Conservation (phyloP, 2,113 vertebrate genomes). For the Epinephelus cyanopodus region DNA sequence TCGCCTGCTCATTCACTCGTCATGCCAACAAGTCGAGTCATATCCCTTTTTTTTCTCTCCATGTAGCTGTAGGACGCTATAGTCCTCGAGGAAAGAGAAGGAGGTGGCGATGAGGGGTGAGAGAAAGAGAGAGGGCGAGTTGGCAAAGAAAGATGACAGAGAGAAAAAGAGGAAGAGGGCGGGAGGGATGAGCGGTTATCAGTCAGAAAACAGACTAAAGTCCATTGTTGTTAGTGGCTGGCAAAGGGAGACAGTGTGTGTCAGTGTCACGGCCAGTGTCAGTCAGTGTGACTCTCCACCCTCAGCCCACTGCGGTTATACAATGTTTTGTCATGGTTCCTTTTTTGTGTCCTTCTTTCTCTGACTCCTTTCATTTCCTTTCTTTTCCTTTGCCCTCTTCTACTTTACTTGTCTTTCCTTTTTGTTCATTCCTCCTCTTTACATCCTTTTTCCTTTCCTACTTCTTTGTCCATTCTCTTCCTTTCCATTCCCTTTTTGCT, state of each 20-base stretch:
- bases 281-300: not conserved
- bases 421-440: not conserved
- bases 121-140: constrained; percentile 1
- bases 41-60: constrained; percentile 6
- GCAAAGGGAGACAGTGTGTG: constrained; percentile 3
- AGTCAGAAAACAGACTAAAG: constrained; percentile 54
- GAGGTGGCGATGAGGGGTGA: not conserved
- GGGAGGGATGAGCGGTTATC: constrained; percentile 54
- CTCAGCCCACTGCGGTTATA: not conserved
- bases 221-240: constrained; percentile 35
- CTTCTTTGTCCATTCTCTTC: too few relatives aligned
- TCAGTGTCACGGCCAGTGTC: not conserved
- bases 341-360: constrained; percentile 8
- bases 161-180: not conserved
- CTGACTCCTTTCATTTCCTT: not conserved
- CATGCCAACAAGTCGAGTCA: not conserved
- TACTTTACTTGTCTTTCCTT: too few relatives aligned
- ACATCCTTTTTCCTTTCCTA: not conserved
- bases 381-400: not conserved
- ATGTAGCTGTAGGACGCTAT: constrained; percentile 2
- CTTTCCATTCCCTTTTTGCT: not conserved
- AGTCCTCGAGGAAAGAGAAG: not conserved
- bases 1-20: not conserved
- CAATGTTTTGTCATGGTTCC: constrained; percentile 6
- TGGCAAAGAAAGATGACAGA: constrained; percentile 16